Conservation (phyloP, 2,113 vertebrate species). For the Columba livia region DNA sequence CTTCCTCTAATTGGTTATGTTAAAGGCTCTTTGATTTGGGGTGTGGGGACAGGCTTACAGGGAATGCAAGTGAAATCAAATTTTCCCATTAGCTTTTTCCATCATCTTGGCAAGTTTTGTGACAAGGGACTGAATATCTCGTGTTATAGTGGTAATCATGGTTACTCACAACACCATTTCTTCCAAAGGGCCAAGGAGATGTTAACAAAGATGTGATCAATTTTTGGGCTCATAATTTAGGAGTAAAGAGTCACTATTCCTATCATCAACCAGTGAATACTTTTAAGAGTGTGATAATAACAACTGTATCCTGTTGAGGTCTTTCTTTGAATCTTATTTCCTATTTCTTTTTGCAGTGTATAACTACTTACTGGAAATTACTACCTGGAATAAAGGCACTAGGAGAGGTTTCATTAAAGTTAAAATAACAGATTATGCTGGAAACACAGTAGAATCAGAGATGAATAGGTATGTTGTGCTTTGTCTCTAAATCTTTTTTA, state of each 20-base stretch:
- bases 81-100: background rate
- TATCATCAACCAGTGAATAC: background rate
- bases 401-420: conserved; percentile 81
- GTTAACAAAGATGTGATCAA: background rate
- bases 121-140: background rate
- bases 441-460: conserved; percentile 70
- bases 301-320: background rate
- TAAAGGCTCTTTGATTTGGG: background rate
- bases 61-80: background rate
- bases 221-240: background rate
- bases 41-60: background rate
- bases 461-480: conserved; percentile 78
- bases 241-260: background rate
- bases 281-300: background rate
- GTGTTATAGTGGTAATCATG: background rate
- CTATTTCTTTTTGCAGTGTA: conserved; percentile 69
- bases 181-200: background rate
- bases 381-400: conserved; percentile 79
- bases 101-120: background rate
- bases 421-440: conserved; percentile 72
- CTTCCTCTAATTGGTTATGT: background rate
- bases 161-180: background rate
- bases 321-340: background rate
- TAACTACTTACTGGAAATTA: conserved; percentile 81
- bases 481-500: background rate